phyloP scores from a whole-genome alignment of 2,888 invertebrate genomes.

The Phasia obesa region DNA sequence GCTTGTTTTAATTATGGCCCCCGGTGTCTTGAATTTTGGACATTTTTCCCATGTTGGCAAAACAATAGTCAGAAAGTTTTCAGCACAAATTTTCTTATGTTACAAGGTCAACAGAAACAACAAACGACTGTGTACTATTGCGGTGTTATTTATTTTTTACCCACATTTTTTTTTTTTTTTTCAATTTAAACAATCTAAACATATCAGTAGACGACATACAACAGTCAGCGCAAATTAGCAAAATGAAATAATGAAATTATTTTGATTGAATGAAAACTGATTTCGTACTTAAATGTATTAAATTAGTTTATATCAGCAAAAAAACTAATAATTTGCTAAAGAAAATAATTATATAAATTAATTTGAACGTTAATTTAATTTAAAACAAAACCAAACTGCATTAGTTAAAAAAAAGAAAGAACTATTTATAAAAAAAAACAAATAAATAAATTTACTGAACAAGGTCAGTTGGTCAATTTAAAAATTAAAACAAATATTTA shows the following conservation, averaged over 20 bases:
- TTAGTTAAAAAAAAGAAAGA: conserved; percentile 5
- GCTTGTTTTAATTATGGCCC: conserved; percentile 1
- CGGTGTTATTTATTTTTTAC: neutral
- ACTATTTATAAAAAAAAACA: conserved; percentile 7
- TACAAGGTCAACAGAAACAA: conserved; percentile 60
- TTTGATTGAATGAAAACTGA: conserved; percentile 44
- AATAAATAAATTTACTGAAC: conserved; percentile 16
- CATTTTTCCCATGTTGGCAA: conserved; percentile 5
- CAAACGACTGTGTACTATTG: conserved; percentile 7
- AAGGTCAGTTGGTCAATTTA: conserved; percentile 38
- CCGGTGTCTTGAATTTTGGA: neutral
- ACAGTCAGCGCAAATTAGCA: conserved; percentile 43
- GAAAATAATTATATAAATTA: no score
- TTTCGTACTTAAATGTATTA: conserved; percentile 19
- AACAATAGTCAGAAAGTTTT: conserved; percentile 68
- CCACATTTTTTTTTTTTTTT: conserved; percentile 15
- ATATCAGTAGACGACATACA: conserved; percentile 58
- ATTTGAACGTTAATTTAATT: conserved; percentile 15
- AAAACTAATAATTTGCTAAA: no score
- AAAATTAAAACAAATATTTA: neutral
- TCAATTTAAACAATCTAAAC: conserved; percentile 53
- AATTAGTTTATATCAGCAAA: no score
- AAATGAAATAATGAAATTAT: conserved; percentile 12
- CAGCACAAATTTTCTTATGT: conserved; percentile 63
- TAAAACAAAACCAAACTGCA: conserved; percentile 18